Evolutionary conservation across 2,888 invertebrate genomes (phyloP), one percentile per base, ranked within the genome.

Genomic region (Ophioninae sp.): DNA sequence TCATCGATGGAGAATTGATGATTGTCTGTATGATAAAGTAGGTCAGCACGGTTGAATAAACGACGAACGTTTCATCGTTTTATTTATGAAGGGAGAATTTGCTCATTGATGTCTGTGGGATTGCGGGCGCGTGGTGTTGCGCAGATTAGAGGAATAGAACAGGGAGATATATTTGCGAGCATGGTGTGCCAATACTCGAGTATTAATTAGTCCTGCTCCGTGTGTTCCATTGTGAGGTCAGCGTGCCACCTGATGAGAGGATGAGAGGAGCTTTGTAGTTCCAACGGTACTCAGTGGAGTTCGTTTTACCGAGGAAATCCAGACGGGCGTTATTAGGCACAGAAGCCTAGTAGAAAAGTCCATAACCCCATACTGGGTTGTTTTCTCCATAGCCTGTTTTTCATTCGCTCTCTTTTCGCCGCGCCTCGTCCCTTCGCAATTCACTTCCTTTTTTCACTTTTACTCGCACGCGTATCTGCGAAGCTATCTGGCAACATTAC

Each of bases 311-410:
- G 41, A 23, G 85, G 77, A 56, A 80, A 75, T 76, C 69, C 80
- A 81, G 80, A 74, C 81, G 77, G 71, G 80, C 80, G 79, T 83
- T 86, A 86, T 86, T 86, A 86, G 85, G 80, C 86, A 82, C 85
- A 82, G 78, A 83, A 73, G 67, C 74, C 76, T 73, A 30, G 30
- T 30, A 51, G 51, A 51, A 44, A 61, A 61, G 59, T 73, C 73
- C 73, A 39, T 75, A 65, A 22, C 41, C 23, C 22, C 30, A 37
- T 58, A 71, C 17, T 51, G 30, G 30, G 72, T 77, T 58, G 72
- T 77, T 58, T 69, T 20, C 72, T 74, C 80, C 51, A 69, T 83
- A 74, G 83, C 79, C 79, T 79, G 79, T 72, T 83, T 79, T 76
- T 76, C 79, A 79, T 79, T 72, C 20, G 23, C 75, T 82, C 83